Base-by-base conservation (phyloP, 2,888 invertebrate species). In the Oscheius onirici region DNA sequence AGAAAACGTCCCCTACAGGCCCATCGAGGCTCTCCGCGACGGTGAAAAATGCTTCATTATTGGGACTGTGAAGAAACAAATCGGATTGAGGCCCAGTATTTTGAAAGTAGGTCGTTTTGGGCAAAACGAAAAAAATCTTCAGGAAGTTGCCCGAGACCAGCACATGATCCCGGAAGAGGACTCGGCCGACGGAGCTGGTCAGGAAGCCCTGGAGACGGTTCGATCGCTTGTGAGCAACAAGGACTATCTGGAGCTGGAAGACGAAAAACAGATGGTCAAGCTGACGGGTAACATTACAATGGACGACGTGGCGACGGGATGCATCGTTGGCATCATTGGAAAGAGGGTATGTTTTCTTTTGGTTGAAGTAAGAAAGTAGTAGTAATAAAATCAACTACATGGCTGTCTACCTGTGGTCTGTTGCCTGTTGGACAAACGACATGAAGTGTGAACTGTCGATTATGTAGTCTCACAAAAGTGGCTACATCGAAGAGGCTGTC, bases 221-320 rank as follows among this genome's bases (percentile, higher is more conserved):
- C 73, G 69, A 26, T 72, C 73, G 34, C 49, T 71, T 15, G 60
- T 71, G 1, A 22, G 55, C 17, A 65, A 67, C 44, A 71, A 80
- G 22, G 80, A 80, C 61, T 72, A 52, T 13, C 65, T 80, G 20
- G 80, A 80, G 52, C 60, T 80, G 13, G 80, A 80, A 60, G 72
- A 73, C 2, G 80, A 80, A 6, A 73, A 75, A 57, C 80, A 80
- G 28, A 67, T 74, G 44, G 52, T 71, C 46, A 73, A 65, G 43
- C 3, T 73, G 17, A 43, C 6, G n/a, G 80, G 78, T 15, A 54
- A 67, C 1, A 72, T 80, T 44, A 54, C 58, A 22, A 75, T 80
- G 75, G 71, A 80, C 51, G 73, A 74, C 0, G 76, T 78, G 43
- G 80, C 80, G 5, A 80, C 80, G 11, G 80, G 80, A 13, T 78